Conservation (phyloP, 2,113 vertebrate species). For the Tachycineta bicolor region DNA sequence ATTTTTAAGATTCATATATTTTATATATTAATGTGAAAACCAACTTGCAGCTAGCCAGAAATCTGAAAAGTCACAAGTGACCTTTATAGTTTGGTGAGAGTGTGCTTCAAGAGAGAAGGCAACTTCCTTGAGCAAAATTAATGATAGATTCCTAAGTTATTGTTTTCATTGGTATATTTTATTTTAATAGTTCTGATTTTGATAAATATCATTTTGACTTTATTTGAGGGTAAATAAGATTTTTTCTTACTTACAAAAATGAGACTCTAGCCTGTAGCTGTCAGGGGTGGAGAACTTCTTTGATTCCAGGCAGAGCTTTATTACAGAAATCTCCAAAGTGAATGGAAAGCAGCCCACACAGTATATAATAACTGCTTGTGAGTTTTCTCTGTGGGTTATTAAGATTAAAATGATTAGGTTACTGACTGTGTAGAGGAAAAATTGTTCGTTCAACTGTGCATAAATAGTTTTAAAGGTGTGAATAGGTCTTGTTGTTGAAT, state of each 20-base stretch:
- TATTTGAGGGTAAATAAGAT: background rate
- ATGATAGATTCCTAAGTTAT: background rate
- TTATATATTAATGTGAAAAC: background rate
- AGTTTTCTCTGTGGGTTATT: constrained; percentile 13
- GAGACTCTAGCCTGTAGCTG: background rate
- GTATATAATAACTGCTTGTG: background rate
- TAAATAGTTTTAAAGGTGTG: constrained; percentile 6
- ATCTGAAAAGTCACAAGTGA: background rate
- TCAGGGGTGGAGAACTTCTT: background rate
- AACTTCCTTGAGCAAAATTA: background rate
- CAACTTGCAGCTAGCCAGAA: background rate
- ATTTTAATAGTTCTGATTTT: background rate
- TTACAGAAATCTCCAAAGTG: constrained; percentile 30
- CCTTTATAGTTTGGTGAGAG: background rate
- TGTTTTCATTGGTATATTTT: background rate
- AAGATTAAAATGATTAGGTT: constrained; percentile 39
- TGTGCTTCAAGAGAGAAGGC: background rate
- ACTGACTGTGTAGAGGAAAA: background rate
- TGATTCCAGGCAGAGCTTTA: background rate
- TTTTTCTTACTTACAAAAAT: background rate
- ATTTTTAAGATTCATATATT: background rate
- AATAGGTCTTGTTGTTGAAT: constrained; percentile 27
- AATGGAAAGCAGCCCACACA: constrained; percentile 3
- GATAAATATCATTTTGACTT: background rate
- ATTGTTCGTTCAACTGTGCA: constrained; percentile 19